Evolutionary conservation across 2,888 invertebrate species (phyloP), one percentile per base, ranked within the genome.

Genomic region (Pemphredon lugubris): DNA sequence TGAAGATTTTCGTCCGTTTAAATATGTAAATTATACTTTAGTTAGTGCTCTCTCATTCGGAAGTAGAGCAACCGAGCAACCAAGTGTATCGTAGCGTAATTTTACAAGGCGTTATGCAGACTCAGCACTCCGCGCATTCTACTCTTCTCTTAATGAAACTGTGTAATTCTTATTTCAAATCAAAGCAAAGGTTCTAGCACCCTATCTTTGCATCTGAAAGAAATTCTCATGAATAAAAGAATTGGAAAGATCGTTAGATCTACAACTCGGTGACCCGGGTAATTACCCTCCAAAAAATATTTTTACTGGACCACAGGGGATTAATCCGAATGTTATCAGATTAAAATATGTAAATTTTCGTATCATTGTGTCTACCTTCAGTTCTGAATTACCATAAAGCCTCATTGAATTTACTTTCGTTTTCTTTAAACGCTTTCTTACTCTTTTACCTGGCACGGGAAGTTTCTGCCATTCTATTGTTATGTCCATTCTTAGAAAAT

Each of bases 31-130:
- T 79, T 71, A 53, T 40, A 37, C 23, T 30, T 34, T 21, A 50
- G 50, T 32, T 50, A 40, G 13, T 40, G 32, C 44, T 63, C n/a
- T 39, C 4, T 67, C n/a, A n/a, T n/a, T n/a, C n/a, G n/a, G 61
- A 79, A 64, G 66, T 77, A 76, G 73, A 78, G 73, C 72, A 75
- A 47, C 77, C 77, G 73, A 57, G 75, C 81, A 83, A 54, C 82
- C 64, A 58, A 72, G 79, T 61, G 81, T 72, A 83, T 82, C 83
- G 69, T 75, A 83, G 61, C 75, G 73, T 82, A 77, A 72, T 73
- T 59, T 55, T 50, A 21, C 68, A 26, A 37, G 21, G 47, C 21
- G 51, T n/a, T 26, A 53, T 40, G 63, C 51, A 47, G 45, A 37
- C 13, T 16, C 32, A 26, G 30, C 47, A 48, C 13, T 34, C 34